Conservation (phyloP, 2,797 vertebrate genomes). For the Lateolabrax maculatus region DNA sequence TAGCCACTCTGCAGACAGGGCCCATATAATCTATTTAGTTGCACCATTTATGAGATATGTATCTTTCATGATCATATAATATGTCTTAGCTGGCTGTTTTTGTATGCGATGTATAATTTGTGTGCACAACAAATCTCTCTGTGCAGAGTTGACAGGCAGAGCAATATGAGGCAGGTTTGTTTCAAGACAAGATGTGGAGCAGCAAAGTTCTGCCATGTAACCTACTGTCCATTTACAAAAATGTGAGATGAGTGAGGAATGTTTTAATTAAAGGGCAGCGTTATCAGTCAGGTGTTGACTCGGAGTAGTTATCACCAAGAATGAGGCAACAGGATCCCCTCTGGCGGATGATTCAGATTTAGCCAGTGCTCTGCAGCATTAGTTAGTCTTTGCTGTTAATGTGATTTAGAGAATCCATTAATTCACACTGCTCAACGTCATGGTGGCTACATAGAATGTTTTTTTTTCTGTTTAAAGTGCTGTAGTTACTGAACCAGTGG, state of each 20-base stretch:
- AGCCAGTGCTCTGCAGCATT: slow-evolving; percentile 39
- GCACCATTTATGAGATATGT: slow-evolving; percentile 80
- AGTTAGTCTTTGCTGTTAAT: slow-evolving; percentile 54
- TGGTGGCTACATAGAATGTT: not conserved
- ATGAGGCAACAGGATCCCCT: slow-evolving; percentile 35
- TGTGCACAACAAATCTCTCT: slow-evolving; percentile 42
- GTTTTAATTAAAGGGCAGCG: slow-evolving; percentile 36
- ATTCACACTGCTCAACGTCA: slow-evolving; percentile 28
- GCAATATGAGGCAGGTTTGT: not conserved
- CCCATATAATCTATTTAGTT: slow-evolving; percentile 79
- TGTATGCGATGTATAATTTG: slow-evolving; percentile 29
- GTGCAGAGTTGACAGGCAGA: not conserved
- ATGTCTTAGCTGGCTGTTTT: slow-evolving; percentile 53
- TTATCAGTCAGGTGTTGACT: slow-evolving; percentile 39
- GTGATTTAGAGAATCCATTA: slow-evolving; percentile 61
- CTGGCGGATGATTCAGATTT: slow-evolving; percentile 57
- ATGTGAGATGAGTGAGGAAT: not conserved
- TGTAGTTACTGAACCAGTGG: slow-evolving; percentile 11
- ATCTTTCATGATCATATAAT: slow-evolving; percentile 80
- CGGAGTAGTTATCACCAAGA: slow-evolving; percentile 13
- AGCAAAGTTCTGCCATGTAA: not conserved
- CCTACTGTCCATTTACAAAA: not conserved
- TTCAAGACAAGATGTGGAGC: not conserved
- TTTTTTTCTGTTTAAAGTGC: slow-evolving; percentile 21
- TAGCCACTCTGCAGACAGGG: slow-evolving; percentile 77